A percentile compares a stretch with the other conserved stretches of the same genome.
Conservation (phyloP, 2,113 vertebrate species). For the Odontesthes bonariensis region DNA sequence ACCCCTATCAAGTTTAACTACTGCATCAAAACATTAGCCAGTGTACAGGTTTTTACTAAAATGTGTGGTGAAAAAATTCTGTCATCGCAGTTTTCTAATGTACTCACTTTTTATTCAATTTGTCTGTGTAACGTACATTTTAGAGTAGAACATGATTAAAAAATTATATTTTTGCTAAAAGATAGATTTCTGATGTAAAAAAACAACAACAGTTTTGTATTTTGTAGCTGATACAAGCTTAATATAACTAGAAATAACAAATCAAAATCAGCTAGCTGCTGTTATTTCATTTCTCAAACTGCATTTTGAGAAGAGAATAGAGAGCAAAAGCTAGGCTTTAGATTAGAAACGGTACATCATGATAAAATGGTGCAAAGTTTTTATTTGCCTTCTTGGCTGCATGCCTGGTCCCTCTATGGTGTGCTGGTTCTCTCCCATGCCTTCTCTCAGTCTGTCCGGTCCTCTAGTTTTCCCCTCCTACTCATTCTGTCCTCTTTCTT, state of each 20-base stretch:
- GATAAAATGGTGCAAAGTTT: conserved; percentile 37
- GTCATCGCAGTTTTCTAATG: no score
- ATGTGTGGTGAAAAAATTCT: neutral
- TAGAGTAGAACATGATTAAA: no score
- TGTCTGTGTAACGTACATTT: no score
- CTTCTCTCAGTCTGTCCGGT: neutral
- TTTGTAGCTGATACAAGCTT: conserved; percentile 3
- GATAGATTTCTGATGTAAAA: neutral
- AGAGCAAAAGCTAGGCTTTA: conserved; percentile 13
- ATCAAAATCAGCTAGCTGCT: conserved; percentile 31
- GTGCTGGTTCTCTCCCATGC: neutral
- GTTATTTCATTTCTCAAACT: conserved; percentile 12
- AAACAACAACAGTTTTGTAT: neutral
- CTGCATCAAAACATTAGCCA: neutral
- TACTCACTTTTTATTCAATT: no score
- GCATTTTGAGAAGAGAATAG: neutral
- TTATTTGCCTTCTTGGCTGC: conserved; percentile 29
- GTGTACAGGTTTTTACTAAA: neutral
- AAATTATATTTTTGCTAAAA: no score
- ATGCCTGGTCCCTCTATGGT: conserved; percentile 9
- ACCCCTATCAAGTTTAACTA: neutral
- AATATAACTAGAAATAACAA: conserved; percentile 10
- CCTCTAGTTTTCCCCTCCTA: neutral
- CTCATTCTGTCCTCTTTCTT: neutral
- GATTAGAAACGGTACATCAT: conserved; percentile 43